Percentiles rank a stretch among this genome's conserved stretches.
Evolutionary conservation across 2,888 invertebrate genomes (phyloP).

Genomic region (Latrodectus hesperus): DNA sequence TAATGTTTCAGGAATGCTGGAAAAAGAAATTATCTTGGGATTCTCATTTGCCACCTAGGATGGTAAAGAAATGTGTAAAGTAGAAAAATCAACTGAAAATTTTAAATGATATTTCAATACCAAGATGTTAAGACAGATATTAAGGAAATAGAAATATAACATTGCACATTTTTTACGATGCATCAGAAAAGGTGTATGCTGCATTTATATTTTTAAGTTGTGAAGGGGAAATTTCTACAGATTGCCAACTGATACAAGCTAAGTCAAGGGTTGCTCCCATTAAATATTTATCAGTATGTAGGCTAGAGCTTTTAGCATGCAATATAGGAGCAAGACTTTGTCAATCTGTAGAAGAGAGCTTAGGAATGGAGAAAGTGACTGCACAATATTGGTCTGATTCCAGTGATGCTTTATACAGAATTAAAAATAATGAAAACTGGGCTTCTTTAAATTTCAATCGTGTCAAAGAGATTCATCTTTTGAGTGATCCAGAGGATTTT

Average conservation of each 20-base stretch:
- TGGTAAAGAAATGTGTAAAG: neutral
- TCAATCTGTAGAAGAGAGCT: neutral
- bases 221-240: neutral
- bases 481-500: too few species aligned
- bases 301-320: neutral
- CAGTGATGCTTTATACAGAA: neutral
- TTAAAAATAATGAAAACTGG: neutral
- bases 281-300: neutral
- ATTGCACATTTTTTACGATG: neutral
- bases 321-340: neutral
- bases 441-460: neutral
- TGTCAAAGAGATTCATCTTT: neutral
- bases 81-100: constrained; percentile 1
- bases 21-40: too few species aligned
- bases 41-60: too few species aligned
- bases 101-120: too few species aligned
- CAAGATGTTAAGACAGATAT: too few species aligned
- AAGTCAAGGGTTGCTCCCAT: too few species aligned
- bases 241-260: neutral
- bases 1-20: too few species aligned
- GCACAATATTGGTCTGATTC: neutral
- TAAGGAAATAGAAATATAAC: neutral
- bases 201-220: neutral
- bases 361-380: neutral
- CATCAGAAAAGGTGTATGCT: neutral